Evolutionary conservation across 2,888 invertebrate genomes (phyloP), one percentile per base, ranked within the genome.

Genomic region (Platypus cylindrus): DNA sequence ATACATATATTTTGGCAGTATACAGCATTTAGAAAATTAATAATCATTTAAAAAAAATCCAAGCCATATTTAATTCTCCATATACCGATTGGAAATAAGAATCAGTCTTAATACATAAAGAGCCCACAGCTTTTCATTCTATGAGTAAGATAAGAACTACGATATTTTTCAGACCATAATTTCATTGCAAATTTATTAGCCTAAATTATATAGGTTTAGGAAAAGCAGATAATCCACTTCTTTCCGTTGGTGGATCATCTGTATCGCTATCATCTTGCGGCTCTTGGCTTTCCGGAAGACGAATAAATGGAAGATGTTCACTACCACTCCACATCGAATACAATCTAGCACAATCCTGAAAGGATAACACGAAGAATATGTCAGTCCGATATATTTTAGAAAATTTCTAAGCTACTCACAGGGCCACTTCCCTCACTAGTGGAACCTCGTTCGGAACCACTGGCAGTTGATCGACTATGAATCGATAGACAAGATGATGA

Each of bases 401-500:
- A 9, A 12, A 25, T 31, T 36, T 13, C 18, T 3, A 7, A 15
- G 26, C 13, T 13, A 45, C 50, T 45, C 45, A 52, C 53, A 29
- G 62, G 62, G 30, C 66, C 66, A 45, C 66, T 61, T 33, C 63
- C 66, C 24, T 65, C 51, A 40, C 55, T 54, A 18, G 57, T 58
- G 1, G 60, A 68, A 13, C 68, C 67, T 12, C 59, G 45, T 44
- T 63, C 66, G 2, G 66, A 66, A 11, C 64, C 65, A 39, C 66
- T 62, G 3, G 64, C 62, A 4, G 65, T 65, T 2, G 71, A 71
- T 38, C 70, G 59, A 45, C 70, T 70, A 45, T 71, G 70, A 20
- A 68, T 67, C 3, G 71, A 71, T 20, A 71, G 55, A 50, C 71
- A 65, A 4, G 66, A 66, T 5, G 65, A 71, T 3, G 66, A 71